A percentile compares a stretch with the other conserved stretches of the same genome.
Conservation (phyloP, 2,888 invertebrate genomes). For the Hydriomena furcata region DNA sequence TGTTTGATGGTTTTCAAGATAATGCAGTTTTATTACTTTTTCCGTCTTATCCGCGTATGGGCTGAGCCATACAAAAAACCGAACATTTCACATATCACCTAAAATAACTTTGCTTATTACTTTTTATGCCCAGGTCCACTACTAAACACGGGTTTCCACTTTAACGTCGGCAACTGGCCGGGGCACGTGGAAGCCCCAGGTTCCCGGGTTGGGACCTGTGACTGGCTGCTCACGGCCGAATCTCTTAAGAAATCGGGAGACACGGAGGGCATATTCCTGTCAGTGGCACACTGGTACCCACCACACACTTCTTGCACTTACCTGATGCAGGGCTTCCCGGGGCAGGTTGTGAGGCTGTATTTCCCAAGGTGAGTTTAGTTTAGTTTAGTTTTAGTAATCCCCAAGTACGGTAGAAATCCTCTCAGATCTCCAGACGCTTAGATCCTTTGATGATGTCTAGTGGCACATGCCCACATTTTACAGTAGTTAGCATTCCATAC, state of each 20-base stretch:
- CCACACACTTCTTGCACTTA: conserved; percentile 96
- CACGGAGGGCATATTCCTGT: conserved; percentile 94
- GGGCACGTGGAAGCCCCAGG: conserved; percentile 96
- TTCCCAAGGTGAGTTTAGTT: conserved; percentile 90
- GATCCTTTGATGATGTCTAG: too few relatives aligned
- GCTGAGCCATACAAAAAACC: too few relatives aligned
- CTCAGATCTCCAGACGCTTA: too few relatives aligned
- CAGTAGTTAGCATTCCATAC: too few relatives aligned
- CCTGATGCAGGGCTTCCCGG: conserved; percentile 92
- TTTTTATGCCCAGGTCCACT: conserved; percentile 85
- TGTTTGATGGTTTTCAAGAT: too few relatives aligned
- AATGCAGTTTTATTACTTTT: too few relatives aligned
- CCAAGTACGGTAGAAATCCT: too few relatives aligned
- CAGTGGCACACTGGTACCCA: conserved; percentile 97
- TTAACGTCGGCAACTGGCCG: conserved; percentile 97
- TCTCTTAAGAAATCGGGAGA: conserved; percentile 90
- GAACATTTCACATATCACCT: too few relatives aligned
- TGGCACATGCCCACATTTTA: too few relatives aligned
- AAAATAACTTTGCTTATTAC: neutral
- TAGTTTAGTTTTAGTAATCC: too few relatives aligned
- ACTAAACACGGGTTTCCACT: conserved; percentile 96
- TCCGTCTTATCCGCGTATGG: too few relatives aligned
- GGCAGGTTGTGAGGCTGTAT: conserved; percentile 94
- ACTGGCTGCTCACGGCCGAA: conserved; percentile 94
- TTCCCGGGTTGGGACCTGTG: conserved; percentile 92